phyloP scores from a whole-genome alignment of 64 coral and sea anemone species.

The Dendrophyllia cribrosa region DNA sequence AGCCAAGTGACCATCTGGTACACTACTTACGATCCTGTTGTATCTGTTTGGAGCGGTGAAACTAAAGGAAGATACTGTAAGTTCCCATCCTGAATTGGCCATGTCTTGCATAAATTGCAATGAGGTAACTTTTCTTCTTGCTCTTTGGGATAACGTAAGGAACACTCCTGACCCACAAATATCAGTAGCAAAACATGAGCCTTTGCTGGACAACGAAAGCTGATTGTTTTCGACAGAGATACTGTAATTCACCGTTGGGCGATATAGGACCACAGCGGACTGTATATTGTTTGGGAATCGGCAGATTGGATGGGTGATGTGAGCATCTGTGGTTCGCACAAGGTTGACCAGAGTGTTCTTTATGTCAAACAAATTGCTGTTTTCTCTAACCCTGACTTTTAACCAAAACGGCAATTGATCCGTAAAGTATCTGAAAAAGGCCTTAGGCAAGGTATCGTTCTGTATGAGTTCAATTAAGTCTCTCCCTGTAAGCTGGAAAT shows the following conservation, averaged over 20 bases:
- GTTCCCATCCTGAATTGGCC: neutral
- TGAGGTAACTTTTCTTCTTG: neutral
- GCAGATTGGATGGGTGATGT: neutral
- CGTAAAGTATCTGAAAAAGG: conserved; percentile 18
- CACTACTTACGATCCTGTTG: neutral
- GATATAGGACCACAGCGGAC: conserved; percentile 2
- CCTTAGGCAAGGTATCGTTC: conserved; percentile 25
- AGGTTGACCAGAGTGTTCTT: conserved; percentile 11
- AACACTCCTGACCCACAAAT: conserved; percentile 7
- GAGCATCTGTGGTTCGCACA: neutral
- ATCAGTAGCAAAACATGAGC: conserved; percentile 42
- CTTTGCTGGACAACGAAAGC: conserved; percentile 4
- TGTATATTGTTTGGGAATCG: neutral
- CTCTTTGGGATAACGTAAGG: neutral
- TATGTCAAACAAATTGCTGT: conserved; percentile 19
- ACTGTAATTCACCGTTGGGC: conserved; percentile 24
- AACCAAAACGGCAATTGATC: conserved; percentile 33
- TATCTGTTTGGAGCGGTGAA: neutral
- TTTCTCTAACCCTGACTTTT: neutral
- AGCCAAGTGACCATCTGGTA: neutral
- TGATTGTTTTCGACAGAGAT: neutral
- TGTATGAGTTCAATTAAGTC: conserved; percentile 40
- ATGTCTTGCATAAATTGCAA: neutral
- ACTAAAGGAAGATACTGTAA: neutral
- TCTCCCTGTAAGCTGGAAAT: neutral